Percentiles rank a stretch among this genome's conserved stretches.
Evolutionary conservation across 2,113 vertebrate genomes (phyloP).

Genomic region (Rhea americana): DNA sequence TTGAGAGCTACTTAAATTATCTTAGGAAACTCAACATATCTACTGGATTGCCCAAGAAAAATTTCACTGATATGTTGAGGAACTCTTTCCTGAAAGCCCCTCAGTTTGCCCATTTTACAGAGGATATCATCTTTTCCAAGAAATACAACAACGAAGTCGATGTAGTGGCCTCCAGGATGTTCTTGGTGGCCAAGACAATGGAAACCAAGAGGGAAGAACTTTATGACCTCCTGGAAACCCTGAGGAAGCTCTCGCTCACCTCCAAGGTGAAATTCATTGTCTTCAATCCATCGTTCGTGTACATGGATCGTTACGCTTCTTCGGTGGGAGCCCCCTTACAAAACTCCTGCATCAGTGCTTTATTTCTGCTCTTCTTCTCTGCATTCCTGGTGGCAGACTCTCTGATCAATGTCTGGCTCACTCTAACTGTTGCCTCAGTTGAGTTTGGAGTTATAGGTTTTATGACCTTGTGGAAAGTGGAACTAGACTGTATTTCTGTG

Average conservation of each 20-base stretch:
- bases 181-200: slow-evolving; percentile 96
- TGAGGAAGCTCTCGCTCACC: slow-evolving; percentile 93
- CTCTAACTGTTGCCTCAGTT: slow-evolving; percentile 92
- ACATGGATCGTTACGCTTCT: slow-evolving; percentile 96
- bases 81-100: slow-evolving; percentile 90
- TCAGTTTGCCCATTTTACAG: slow-evolving; percentile 92
- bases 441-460: slow-evolving; percentile 98
- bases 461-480: slow-evolving; percentile 98
- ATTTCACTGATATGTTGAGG: slow-evolving; percentile 92
- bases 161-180: slow-evolving; percentile 95
- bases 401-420: slow-evolving; percentile 94
- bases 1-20: slow-evolving; percentile 95
- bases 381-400: slow-evolving; percentile 93
- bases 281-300: slow-evolving; percentile 98
- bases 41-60: slow-evolving; percentile 88
- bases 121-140: slow-evolving; percentile 97
- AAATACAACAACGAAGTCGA: slow-evolving; percentile 92
- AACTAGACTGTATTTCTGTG: slow-evolving; percentile 97
- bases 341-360: slow-evolving; percentile 96
- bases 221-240: slow-evolving; percentile 93
- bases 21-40: slow-evolving; percentile 92
- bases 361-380: slow-evolving; percentile 96
- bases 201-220: slow-evolving; percentile 98
- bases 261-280: slow-evolving; percentile 97
- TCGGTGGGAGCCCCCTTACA: slow-evolving; percentile 95